Base-by-base conservation (phyloP, 2,113 vertebrate genomes). In the Leptodactylus fuscus region DNA sequence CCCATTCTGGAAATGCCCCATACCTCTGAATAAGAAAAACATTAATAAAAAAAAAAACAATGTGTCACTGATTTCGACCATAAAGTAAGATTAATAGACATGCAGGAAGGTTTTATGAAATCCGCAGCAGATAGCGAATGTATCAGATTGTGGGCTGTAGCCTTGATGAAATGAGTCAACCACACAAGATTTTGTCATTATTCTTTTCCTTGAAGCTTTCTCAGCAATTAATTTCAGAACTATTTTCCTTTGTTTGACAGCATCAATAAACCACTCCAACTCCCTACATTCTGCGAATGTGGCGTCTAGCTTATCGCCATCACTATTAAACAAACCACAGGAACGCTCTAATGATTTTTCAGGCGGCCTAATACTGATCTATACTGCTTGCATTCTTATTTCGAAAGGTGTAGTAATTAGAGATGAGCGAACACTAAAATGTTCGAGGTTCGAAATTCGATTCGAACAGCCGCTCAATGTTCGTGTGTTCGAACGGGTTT, bases 71-170 rank as follows among this genome's bases (percentile, higher is more conserved):
- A 0, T 2, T 16, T 81, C 88, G 88, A 51, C 82, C 77, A 79
- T 27, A 58, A 75, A 85, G 81, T 70, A 89, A 88, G 83, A 83
- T 22, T 82, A 87, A 87, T 82, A 83, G 58, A 48, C 13, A 48
- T 51, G 20, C 69, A 58, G 73, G 3, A 7, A 1, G 4, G 29
- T 73, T 55, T 62, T 70, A 16, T 0, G 22, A 69, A 83, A 55
- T 55, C 1, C 0, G 38, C 58, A 71, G 75, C 76, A 81, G 49
- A 27, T 0, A 0, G 32, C 41, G 12, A 49, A 74, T 32, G n/a
- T 48, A 3, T 49, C n/a, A n/a, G n/a, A 74, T 73, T 4, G 22
- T 48, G 46, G 22, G 38, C 41, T 7, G 4, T 15, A 49, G 24
- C 73, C 5, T 27, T 32, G 13, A 29, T 49, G 7, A 74, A 74